Conservation (phyloP, 1,140 invertebrate genomes). For the Episyrphus balteatus region DNA sequence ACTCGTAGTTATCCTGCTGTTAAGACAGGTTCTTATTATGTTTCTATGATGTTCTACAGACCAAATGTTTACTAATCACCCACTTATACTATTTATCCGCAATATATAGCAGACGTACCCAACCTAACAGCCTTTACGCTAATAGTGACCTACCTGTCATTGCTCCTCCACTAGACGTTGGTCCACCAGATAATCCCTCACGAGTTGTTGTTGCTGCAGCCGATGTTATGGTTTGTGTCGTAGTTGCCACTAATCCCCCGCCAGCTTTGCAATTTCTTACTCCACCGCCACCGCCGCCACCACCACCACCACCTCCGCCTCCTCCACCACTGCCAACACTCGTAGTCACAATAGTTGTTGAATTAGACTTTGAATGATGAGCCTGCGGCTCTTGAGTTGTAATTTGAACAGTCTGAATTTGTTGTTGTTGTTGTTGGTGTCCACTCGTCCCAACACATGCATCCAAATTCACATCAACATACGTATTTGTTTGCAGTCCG, state of each 20-base stretch:
- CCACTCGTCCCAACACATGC: background rate
- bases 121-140: background rate
- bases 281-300: conserved; percentile 11
- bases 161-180: conserved; percentile 13
- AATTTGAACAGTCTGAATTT: too few species aligned
- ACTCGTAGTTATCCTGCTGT: too few species aligned
- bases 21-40: too few species aligned
- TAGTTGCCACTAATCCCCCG: too few species aligned
- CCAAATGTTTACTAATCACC: too few species aligned
- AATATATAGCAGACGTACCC: too few species aligned
- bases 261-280: too few species aligned
- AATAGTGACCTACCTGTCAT: background rate
- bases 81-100: too few species aligned
- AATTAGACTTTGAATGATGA: too few species aligned
- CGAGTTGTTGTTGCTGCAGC: conserved; percentile 8
- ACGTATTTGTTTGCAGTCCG: conserved; percentile 23
- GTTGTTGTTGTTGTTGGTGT: too few species aligned
- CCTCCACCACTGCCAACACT: conserved; percentile 2
- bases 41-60: too few species aligned
- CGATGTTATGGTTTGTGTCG: background rate
- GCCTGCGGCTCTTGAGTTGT: too few species aligned
- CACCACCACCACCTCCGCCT: conserved; percentile 7
- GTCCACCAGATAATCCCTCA: conserved; percentile 21
- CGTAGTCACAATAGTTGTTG: conserved; percentile 14
- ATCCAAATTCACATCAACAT: conserved; percentile 31